phyloP scores from a whole-genome alignment of 92 coral and sea anemone species.

The Heteractis magnifica region DNA sequence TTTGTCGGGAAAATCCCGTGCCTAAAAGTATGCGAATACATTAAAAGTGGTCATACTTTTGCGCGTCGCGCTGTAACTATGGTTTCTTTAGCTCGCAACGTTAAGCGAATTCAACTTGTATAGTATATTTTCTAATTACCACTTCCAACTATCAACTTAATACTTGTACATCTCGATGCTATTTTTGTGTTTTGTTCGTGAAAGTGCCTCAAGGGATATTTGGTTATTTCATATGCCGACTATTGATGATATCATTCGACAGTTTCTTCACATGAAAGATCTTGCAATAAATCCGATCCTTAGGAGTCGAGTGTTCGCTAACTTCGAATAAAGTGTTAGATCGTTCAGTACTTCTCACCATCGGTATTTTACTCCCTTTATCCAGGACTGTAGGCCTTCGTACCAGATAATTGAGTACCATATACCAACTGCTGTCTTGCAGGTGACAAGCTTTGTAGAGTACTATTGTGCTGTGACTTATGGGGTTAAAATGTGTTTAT shows the following conservation, averaged over 20 bases:
- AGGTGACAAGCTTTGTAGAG: background rate
- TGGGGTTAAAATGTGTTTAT: background rate
- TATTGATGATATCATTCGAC: background rate
- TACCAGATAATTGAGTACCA: background rate
- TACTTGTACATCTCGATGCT: no score
- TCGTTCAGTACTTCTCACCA: background rate
- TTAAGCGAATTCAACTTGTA: no score
- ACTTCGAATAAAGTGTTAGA: background rate
- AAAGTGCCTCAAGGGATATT: background rate
- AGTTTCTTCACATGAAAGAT: background rate
- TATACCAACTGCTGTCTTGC: background rate
- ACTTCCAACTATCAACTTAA: no score
- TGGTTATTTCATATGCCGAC: background rate
- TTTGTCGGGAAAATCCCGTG: no score
- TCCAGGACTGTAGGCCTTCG: background rate
- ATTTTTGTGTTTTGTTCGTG: no score
- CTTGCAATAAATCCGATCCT: conserved; percentile 1
- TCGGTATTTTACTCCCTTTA: background rate
- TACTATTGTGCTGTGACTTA: background rate
- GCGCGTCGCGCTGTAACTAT: no score
- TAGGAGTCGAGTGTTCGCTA: conserved; percentile 21
- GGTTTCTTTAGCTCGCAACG: no score
- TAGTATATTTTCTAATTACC: no score
- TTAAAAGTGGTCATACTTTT: no score
- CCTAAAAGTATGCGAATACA: no score